These are phyloP conservation scores for Astatotilapia flaviijosephi DNA, from an alignment of 2,113 vertebrate genomes.

Conservation along the genomic window DNA sequence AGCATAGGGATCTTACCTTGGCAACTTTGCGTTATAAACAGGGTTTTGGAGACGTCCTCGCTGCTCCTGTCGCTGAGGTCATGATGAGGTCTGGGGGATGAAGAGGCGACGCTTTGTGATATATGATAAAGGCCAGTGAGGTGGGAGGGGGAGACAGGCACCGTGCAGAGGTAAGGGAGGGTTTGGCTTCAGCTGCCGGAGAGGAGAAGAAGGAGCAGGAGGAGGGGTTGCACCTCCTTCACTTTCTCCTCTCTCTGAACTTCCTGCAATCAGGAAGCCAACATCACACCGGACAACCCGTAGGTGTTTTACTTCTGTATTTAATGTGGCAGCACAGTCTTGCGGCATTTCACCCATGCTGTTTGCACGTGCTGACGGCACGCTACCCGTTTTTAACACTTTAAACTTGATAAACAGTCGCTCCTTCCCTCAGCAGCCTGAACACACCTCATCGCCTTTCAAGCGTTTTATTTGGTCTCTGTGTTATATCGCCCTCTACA, in stretches of 20 bases:
- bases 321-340: background rate
- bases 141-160: constrained; percentile 16
- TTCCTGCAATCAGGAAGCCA: background rate
- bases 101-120: background rate
- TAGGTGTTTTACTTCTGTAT: background rate
- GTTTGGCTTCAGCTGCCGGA: background rate
- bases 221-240: background rate
- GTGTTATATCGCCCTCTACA: constrained; percentile 29
- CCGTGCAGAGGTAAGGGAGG: constrained; percentile 28
- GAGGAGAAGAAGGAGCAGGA: background rate
- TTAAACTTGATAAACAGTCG: background rate
- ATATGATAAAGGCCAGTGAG: constrained; percentile 20
- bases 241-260: constrained; percentile 10
- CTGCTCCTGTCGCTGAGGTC: constrained; percentile 4
- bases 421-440: background rate
- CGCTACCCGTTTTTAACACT: background rate
- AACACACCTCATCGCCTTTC: background rate
- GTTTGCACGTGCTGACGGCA: background rate
- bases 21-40: background rate
- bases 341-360: accelerated
- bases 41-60: background rate
- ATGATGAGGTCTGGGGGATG: background rate
- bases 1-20: constrained; percentile 35
- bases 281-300: background rate
- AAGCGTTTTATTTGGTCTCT: background rate